These are phyloP conservation scores for Lacanobia wlatinum DNA, from an alignment of 2,888 invertebrate genomes.

Conservation along the genomic window DNA sequence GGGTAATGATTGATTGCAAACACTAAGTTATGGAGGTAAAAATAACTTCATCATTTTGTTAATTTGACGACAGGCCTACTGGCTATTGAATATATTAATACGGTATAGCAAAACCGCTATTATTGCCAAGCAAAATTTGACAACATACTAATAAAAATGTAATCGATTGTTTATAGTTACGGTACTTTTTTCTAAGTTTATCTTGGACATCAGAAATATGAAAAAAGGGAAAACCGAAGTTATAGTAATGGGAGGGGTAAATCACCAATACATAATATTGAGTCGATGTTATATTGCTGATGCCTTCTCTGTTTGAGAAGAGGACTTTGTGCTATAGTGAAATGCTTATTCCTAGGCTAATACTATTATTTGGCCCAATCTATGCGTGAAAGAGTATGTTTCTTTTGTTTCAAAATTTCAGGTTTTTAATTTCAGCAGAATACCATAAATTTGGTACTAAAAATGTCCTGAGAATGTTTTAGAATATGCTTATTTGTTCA, in stretches of 20 bases:
- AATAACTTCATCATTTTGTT: conserved; percentile 9
- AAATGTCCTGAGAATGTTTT: too few relatives aligned
- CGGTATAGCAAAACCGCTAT: background rate
- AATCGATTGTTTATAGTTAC: background rate
- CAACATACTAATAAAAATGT: background rate
- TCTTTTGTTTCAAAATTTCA: background rate
- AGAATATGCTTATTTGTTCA: too few relatives aligned
- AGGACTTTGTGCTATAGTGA: background rate
- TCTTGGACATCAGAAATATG: background rate
- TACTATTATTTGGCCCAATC: background rate
- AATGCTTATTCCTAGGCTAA: background rate
- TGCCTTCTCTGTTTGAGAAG: background rate
- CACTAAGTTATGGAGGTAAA: background rate
- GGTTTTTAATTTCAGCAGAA: background rate
- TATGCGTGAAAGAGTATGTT: background rate
- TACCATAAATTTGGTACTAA: background rate
- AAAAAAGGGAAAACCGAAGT: background rate
- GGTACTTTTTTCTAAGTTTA: background rate
- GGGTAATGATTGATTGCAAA: conserved; percentile 43
- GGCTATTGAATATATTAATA: background rate
- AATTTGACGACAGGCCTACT: background rate
- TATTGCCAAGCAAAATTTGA: background rate
- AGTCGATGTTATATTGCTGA: conserved; percentile 1
- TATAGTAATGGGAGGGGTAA: background rate
- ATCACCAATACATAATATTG: background rate